These are phyloP conservation scores for Sericinus montela DNA, from an alignment of 2,888 invertebrate genomes.

Conservation along the genomic window DNA sequence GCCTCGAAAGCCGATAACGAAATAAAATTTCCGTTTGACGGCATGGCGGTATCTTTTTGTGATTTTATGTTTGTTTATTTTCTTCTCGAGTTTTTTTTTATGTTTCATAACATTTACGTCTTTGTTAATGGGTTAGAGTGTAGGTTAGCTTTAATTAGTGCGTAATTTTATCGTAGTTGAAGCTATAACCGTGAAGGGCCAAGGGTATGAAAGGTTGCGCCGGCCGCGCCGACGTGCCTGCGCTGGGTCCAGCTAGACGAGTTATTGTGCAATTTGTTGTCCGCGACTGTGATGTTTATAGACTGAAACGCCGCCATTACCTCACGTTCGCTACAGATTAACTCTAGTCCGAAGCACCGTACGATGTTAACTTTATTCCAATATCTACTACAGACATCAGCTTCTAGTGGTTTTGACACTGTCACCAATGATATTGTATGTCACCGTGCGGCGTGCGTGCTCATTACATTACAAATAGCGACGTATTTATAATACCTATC, in stretches of 20 bases:
- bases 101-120: slow-evolving; percentile 73
- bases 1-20: slow-evolving; percentile 51
- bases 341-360: slow-evolving; percentile 72
- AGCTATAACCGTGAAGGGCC: slow-evolving; percentile 55
- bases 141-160: slow-evolving; percentile 74
- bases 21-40: slow-evolving; percentile 73
- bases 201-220: slow-evolving; percentile 48
- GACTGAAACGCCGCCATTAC: slow-evolving; percentile 81
- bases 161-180: slow-evolving; percentile 55
- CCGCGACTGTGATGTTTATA: slow-evolving; percentile 85
- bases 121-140: slow-evolving; percentile 66
- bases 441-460: slow-evolving; percentile 51
- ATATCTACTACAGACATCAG: slow-evolving; percentile 9
- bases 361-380: slow-evolving; percentile 38
- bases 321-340: slow-evolving; percentile 73
- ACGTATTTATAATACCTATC: slow-evolving; percentile 46
- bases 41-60: slow-evolving; percentile 55
- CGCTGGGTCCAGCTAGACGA: slow-evolving; percentile 57
- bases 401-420: slow-evolving; percentile 11
- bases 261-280: slow-evolving; percentile 76
- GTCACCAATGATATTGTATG: slow-evolving; percentile 20
- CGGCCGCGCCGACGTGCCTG: slow-evolving; percentile 42
- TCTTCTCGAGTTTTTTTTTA: slow-evolving; percentile 59
- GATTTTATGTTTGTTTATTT: slow-evolving; percentile 74
- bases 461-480: slow-evolving; percentile 58